Base-by-base conservation (phyloP, 2,113 vertebrate genomes). In the Paralichthys olivaceus region DNA sequence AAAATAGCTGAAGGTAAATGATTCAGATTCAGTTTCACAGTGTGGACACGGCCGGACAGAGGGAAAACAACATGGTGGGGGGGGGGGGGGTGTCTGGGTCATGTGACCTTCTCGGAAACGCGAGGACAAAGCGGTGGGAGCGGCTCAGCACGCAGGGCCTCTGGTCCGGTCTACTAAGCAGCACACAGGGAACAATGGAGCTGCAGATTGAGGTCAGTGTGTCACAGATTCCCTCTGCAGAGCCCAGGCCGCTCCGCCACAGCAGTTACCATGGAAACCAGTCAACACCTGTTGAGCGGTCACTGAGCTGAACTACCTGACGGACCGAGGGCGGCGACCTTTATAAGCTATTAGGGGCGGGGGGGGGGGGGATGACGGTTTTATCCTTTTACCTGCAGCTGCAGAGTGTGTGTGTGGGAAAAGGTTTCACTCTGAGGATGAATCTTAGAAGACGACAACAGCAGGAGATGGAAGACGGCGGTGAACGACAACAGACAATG, bases 151-250 rank as follows among this genome's bases (percentile, higher is more conserved):
- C 19, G 43, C 58, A n/a, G 37, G 53, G 45, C 55, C 51, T 72
- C 54, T 1, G 4, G 64, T 66, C 28, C 7, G 62, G 58, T 78
- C 72, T 32, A 81, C 78, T 84, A 62, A 81, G 28, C 65, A 63
- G 63, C 19, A 49, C 69, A 34, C 58, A 63, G 26, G 22, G 56
- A 79, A 81, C 75, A 77, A 79, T 40, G 26, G 47, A 73, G 62
- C 59, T 20, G 40, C 71, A 76, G 65, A 90, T 85, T 79, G 55
- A 85, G 89, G 84, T 87, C 84, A 89, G 72, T 84, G 72, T 81
- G 84, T 77, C 78, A 20, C 25, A 72, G 55, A 26, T 58, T 23
- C 55, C 71, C 40, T 63, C 56, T 3, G 22, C 34, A 15, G 64
- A 37, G 47, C 47, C 65, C 65, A 43, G 69, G 61, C 34, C 26